These are phyloP conservation scores for Steinernema scapterisci DNA, from an alignment of 2,888 invertebrate species.

Conservation along the genomic window DNA sequence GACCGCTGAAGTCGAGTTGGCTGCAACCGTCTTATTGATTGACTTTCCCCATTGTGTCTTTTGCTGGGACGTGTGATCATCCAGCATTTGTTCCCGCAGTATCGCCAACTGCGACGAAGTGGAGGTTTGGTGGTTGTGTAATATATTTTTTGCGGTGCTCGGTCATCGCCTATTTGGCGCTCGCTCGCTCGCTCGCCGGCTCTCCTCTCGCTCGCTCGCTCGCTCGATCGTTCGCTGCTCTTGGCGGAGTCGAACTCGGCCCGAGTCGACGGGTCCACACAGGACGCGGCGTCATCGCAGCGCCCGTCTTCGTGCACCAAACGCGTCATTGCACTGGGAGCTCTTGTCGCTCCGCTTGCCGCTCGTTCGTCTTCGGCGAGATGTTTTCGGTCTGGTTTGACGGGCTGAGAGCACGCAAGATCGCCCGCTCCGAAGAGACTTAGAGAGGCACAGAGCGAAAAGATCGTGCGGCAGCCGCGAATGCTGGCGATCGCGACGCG, in stretches of 20 bases:
- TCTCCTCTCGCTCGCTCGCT: not conserved
- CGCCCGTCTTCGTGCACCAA: not conserved
- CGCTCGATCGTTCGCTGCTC: conserved; percentile 22
- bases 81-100: not conserved
- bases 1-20: too few relatives aligned
- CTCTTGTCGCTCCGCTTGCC: conserved; percentile 7
- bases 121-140: conserved; percentile 30
- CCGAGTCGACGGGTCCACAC: too few relatives aligned
- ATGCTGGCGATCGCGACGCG: conserved; percentile 9
- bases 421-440: not conserved
- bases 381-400: conserved; percentile 9
- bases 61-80: too few relatives aligned
- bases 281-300: too few relatives aligned
- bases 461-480: conserved; percentile 13
- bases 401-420: not conserved
- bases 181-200: conserved; percentile 7
- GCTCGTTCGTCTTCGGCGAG: conserved; percentile 23
- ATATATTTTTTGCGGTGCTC: conserved; percentile 33
- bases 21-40: not conserved
- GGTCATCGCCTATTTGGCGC: conserved; percentile 32
- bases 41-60: not conserved
- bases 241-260: conserved; percentile 22
- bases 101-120: conserved; percentile 29
- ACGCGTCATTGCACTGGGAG: not conserved
- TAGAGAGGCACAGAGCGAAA: conserved; percentile 11